Percentiles rank a stretch among this genome's conserved stretches.
Evolutionary conservation across 1,140 invertebrate species (phyloP).

Genomic region (Sinonovacula constricta): DNA sequence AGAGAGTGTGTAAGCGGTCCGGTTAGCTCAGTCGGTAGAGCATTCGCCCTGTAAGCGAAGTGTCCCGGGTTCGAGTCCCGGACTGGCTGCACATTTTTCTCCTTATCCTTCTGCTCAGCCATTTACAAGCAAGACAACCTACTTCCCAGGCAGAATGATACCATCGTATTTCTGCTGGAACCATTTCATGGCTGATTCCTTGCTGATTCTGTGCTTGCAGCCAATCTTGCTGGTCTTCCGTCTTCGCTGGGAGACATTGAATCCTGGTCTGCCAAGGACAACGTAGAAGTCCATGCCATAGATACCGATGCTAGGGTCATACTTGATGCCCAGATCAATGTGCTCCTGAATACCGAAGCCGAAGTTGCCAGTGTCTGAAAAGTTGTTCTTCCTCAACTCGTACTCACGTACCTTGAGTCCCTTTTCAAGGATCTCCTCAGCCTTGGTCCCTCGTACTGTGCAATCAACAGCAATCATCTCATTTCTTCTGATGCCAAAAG

Average conservation of each 20-base stretch:
- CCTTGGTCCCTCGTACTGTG: slow-evolving; percentile 98
- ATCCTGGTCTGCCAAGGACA: slow-evolving; percentile 97
- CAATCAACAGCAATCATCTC: slow-evolving; percentile 99
- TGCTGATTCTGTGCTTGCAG: slow-evolving; percentile 92
- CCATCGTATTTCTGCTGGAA: slow-evolving; percentile 99
- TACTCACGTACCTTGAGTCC: slow-evolving; percentile 99
- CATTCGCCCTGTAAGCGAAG: no score
- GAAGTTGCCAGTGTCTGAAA: slow-evolving; percentile 99
- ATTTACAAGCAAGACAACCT: no score
- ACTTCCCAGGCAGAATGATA: no score
- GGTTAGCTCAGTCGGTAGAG: no score
- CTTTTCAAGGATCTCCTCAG: slow-evolving; percentile 99
- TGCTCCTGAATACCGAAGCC: slow-evolving; percentile 99
- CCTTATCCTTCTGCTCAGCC: no score
- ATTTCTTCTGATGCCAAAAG: slow-evolving; percentile 99
- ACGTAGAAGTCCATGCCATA: slow-evolving; percentile 99
- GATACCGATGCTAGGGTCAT: slow-evolving; percentile 98
- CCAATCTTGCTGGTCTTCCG: slow-evolving; percentile 95
- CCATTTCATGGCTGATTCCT: slow-evolving; percentile 99
- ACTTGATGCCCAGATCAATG: slow-evolving; percentile 99
- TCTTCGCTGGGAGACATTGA: slow-evolving; percentile 96
- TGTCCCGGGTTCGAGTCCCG: no score
- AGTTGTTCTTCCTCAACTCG: slow-evolving; percentile 98
- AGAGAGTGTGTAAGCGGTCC: no score
- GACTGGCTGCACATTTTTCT: no score